These are phyloP conservation scores for Andricus curvator DNA, from an alignment of 2,888 invertebrate species.

Conservation along the genomic window DNA sequence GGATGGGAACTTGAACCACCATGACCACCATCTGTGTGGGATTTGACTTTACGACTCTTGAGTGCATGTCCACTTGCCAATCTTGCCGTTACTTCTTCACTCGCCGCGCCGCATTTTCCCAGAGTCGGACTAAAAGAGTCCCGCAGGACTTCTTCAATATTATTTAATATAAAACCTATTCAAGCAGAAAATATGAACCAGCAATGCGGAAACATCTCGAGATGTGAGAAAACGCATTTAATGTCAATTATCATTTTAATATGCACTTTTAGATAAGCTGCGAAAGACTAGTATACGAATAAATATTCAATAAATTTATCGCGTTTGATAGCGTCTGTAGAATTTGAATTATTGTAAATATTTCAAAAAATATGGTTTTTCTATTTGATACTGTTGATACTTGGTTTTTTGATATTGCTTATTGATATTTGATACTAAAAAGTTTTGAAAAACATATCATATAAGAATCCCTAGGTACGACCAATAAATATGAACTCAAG, in stretches of 20 bases:
- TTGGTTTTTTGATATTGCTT: too few species aligned
- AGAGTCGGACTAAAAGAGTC: constrained; percentile 9
- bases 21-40: constrained; percentile 33
- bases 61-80: constrained; percentile 32
- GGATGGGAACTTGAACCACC: constrained; percentile 36
- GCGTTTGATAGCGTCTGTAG: not conserved
- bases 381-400: too few species aligned
- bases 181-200: constrained; percentile 3
- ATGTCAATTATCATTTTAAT: not conserved
- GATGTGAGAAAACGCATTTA: constrained; percentile 2
- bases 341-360: not conserved
- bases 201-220: constrained; percentile 11
- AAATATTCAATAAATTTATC: not conserved
- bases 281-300: not conserved
- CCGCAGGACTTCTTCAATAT: constrained; percentile 16
- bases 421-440: too few species aligned
- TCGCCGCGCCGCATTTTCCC: constrained; percentile 18
- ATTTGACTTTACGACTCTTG: constrained; percentile 32
- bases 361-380: not conserved
- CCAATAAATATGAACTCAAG: too few species aligned
- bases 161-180: constrained; percentile 15
- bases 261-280: not conserved
- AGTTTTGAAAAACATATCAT: too few species aligned
- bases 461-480: too few species aligned
- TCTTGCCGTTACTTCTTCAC: constrained; percentile 22